These are phyloP conservation scores for Drosophila eohydei DNA, from an alignment of 2,888 invertebrate species.

Conservation along the genomic window DNA sequence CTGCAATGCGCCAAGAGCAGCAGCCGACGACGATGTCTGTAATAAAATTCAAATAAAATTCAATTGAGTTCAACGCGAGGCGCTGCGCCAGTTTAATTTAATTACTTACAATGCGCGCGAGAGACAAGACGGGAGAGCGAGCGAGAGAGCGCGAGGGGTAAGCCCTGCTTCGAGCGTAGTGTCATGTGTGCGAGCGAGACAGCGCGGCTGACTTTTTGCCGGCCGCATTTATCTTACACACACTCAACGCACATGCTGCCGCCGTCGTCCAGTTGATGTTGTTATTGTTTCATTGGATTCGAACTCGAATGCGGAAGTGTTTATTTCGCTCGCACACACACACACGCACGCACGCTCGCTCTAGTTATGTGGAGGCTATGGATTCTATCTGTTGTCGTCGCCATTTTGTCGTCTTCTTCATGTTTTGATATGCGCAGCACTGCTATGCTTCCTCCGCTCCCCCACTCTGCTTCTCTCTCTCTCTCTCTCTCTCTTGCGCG, in stretches of 20 bases:
- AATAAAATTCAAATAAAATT: slow-evolving; percentile 79
- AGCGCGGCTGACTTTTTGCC: slow-evolving; percentile 39
- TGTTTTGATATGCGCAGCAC: slow-evolving; percentile 68
- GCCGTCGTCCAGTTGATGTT: slow-evolving; percentile 51
- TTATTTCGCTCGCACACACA: slow-evolving; percentile 52
- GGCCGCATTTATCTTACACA: slow-evolving; percentile 59
- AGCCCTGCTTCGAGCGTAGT: not conserved
- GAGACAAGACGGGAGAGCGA: not conserved
- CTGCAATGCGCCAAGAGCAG: slow-evolving; percentile 53
- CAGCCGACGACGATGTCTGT: slow-evolving; percentile 56
- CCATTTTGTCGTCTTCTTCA: slow-evolving; percentile 65
- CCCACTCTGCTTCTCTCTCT: slow-evolving; percentile 1
- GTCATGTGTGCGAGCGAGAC: slow-evolving; percentile 5
- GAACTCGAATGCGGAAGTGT: slow-evolving; percentile 76
- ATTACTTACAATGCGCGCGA: slow-evolving; percentile 62
- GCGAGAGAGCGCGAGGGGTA: not conserved
- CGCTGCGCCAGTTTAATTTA: slow-evolving; percentile 74
- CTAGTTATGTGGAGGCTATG: slow-evolving; percentile 23
- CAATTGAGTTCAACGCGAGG: slow-evolving; percentile 74
- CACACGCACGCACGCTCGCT: slow-evolving; percentile 13
- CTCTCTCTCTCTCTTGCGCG: not conserved
- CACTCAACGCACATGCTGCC: slow-evolving; percentile 34
- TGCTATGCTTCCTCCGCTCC: slow-evolving; percentile 35
- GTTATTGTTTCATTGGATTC: slow-evolving; percentile 68
- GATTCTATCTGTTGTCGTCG: slow-evolving; percentile 62